Evolutionary conservation across 2,113 vertebrate genomes (phyloP), one percentile per base, ranked within the genome.

Genomic region (Mesitornis unicolor): DNA sequence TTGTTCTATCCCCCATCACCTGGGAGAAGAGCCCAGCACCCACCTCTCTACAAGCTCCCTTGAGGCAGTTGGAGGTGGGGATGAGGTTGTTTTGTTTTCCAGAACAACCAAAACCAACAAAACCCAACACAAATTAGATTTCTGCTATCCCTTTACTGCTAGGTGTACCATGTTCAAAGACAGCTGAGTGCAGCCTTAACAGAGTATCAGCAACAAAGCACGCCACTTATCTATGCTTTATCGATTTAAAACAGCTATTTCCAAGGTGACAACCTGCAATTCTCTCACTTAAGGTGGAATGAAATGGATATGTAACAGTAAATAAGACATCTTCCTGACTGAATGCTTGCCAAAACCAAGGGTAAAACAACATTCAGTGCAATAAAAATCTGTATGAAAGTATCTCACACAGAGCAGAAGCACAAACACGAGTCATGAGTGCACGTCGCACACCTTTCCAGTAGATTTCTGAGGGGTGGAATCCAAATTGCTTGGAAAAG

Each of bases 151-250:
- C 31, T 29, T 47, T 40, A 11, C 12, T 76, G 35, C 38, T 67
- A 28, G 29, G 10, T 33, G 17, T 35, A 10, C 26, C 33, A 9
- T 7, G 21, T 68, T 80, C 18, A 33, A 35, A 83, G 65, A 76
- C 19, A 71, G n/a, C 16, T n/a, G 4, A 82, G 7, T 69, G 22
- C 50, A 48, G 54, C 1, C 0, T 28, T 38, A 56, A 33, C 33
- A 38, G 33, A 73, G 40, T 45, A 36, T 48, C 35, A 10, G 33
- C 12, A 33, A 80, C 36, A 89, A 51, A 36, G 14, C 33, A 25
- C n/a, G 45, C 50, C 84, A 53, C 36, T 60, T 13, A 47, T 28
- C 8, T 74, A 9, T 15, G 26, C 29, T 82, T 73, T 73, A 76
- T 54, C 71, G 91, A 35, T 77, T 88, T 86, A 43, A 40, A 60